Percentiles rank a stretch among this genome's conserved stretches.
phyloP scores from a whole-genome alignment of 2,797 vertebrate genomes.

The Myotis daubentonii region DNA sequence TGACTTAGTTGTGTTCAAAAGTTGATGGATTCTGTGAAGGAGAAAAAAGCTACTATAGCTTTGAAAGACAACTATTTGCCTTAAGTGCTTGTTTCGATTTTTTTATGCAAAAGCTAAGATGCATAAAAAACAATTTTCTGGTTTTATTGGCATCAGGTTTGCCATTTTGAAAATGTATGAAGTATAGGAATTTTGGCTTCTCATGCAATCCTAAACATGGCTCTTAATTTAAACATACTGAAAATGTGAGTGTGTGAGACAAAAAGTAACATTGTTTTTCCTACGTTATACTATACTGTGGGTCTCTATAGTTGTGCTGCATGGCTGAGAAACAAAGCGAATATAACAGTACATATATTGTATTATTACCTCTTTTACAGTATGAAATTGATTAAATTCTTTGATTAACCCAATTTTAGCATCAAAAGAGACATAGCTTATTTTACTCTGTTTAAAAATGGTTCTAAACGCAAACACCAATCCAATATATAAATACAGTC shows the following conservation, averaged over 20 bases:
- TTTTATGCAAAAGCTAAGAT: constrained; percentile 78
- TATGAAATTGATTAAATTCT: constrained; percentile 64
- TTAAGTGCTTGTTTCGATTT: constrained; percentile 78
- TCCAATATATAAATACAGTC: constrained; percentile 36
- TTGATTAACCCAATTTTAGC: constrained; percentile 73
- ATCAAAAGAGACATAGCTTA: neutral
- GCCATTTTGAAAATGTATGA: constrained; percentile 40
- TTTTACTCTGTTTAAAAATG: neutral
- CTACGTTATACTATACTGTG: constrained; percentile 9
- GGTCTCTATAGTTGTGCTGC: neutral
- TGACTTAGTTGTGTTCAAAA: constrained; percentile 73
- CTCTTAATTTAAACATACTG: constrained; percentile 68
- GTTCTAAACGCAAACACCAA: constrained; percentile 25
- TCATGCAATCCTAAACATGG: constrained; percentile 60
- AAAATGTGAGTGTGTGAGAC: neutral
- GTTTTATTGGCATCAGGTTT: constrained; percentile 66
- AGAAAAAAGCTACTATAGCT: constrained; percentile 67
- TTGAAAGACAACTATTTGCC: constrained; percentile 78
- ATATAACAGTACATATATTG: neutral
- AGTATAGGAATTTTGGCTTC: constrained; percentile 56
- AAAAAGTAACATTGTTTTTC: constrained; percentile 72
- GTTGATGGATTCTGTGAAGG: constrained; percentile 29
- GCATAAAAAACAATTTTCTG: constrained; percentile 76
- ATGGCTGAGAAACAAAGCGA: neutral
- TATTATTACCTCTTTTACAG: neutral